Evolutionary conservation across 2,113 vertebrate species (phyloP).

Genomic region (Podilymbus podiceps): DNA sequence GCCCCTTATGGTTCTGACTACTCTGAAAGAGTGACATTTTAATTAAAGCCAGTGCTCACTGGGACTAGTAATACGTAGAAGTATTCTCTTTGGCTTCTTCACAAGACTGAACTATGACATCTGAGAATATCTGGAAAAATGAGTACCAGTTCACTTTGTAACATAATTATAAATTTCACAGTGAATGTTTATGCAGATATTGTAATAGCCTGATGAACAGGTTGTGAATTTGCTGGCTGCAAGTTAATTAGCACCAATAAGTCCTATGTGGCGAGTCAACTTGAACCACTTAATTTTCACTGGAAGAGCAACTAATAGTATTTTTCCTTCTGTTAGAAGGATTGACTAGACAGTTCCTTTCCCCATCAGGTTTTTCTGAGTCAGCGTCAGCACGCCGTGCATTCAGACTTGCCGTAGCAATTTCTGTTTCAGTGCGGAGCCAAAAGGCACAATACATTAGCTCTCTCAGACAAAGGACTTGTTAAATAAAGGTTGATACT

Average conservation of each 20-base stretch:
- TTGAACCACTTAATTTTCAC: neutral
- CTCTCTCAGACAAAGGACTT: neutral
- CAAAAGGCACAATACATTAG: neutral
- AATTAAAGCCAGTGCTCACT: neutral
- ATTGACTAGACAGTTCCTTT: neutral
- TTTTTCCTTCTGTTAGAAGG: neutral
- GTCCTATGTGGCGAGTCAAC: neutral
- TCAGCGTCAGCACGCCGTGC: neutral
- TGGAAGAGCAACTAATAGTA: neutral
- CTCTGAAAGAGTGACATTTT: neutral
- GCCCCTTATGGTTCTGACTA: neutral
- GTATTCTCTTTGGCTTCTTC: neutral
- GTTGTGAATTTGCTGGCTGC: neutral
- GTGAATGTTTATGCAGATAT: neutral
- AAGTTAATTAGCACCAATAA: neutral
- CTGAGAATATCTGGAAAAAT: neutral
- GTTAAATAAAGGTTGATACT: neutral
- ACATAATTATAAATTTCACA: neutral
- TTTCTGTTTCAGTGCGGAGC: neutral
- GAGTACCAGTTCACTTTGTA: neutral
- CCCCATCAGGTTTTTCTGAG: neutral
- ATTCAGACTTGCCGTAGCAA: neutral
- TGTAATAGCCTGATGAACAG: neutral
- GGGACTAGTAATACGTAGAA: neutral
- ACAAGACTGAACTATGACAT: neutral